Base-by-base conservation (phyloP, 2,113 vertebrate genomes). In the Mus spicilegus region DNA sequence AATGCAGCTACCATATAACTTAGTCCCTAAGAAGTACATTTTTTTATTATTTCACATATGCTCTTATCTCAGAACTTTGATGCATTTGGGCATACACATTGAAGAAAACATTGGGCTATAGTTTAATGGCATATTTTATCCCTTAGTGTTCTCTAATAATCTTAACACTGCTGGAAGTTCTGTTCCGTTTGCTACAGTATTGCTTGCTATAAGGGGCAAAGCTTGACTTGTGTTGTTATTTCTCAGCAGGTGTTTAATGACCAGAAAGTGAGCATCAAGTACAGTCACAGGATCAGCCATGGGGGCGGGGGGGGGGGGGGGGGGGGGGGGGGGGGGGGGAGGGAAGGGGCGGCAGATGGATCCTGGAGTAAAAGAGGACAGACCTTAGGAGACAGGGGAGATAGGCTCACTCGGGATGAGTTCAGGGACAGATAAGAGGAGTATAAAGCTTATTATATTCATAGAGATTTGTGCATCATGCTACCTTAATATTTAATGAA, bases 321-420 rank as follows among this genome's bases (percentile, higher is more conserved):
- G n/a, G n/a, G n/a, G n/a, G n/a, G n/a, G n/a, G n/a, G n/a, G n/a
- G n/a, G n/a, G n/a, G n/a, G n/a, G n/a, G n/a, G n/a, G n/a, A n/a
- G n/a, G n/a, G n/a, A n/a, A n/a, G n/a, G n/a, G 5, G 7, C 0
- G 5, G 13, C 19, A 24, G 24, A 1, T 16, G n/a, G 20, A 24
- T n/a, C 24, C 33, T 16, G 10, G 3, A 7, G 9, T 13, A 42
- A 51, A 46, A 49, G 24, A 42, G 33, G 17, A 0, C 39, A 12
- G 61, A 30, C 0, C 4, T 63, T 0, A 11, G n/a, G 8, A 54
- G 17, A 36, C 19, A 77, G 36, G 54, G 10, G 22, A 85, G 11
- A 5, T 36, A 87, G 49, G 33, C n/a, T 63, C 33, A 12, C n/a
- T 7, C 0, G 8, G 36, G 22, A 39, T 7, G 8, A 33, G 54